Conservation (phyloP, 2,797 vertebrate genomes). For the Triplophysa yarkandensis region DNA sequence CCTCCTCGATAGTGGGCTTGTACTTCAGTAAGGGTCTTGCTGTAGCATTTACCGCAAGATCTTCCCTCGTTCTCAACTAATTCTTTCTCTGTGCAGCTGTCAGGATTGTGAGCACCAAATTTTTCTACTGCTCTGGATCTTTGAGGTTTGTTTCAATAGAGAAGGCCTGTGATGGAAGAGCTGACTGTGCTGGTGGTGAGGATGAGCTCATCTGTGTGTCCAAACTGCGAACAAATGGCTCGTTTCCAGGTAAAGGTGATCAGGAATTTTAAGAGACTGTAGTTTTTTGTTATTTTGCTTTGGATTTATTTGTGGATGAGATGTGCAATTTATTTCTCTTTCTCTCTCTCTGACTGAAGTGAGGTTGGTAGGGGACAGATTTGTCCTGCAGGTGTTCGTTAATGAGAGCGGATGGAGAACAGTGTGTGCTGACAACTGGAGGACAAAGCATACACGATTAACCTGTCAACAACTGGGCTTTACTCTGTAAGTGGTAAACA, state of each 20-base stretch:
- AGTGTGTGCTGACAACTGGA: slow-evolving; percentile 73
- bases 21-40: slow-evolving; percentile 51
- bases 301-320: not conserved
- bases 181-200: slow-evolving; percentile 69
- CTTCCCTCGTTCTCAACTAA: too few species aligned
- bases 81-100: slow-evolving; percentile 63
- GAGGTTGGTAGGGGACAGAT: slow-evolving; percentile 71
- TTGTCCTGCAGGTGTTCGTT: slow-evolving; percentile 74
- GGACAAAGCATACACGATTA: slow-evolving; percentile 62
- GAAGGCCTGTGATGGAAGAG: slow-evolving; percentile 68
- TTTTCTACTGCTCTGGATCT: slow-evolving; percentile 73
- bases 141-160: slow-evolving; percentile 67
- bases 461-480: slow-evolving; percentile 79
- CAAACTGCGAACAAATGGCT: slow-evolving; percentile 43
- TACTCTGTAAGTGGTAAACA: slow-evolving; percentile 65
- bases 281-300: not conserved
- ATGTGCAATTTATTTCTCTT: not conserved
- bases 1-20: slow-evolving; percentile 37
- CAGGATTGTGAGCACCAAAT: slow-evolving; percentile 69
- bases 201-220: slow-evolving; percentile 74
- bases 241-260: slow-evolving; percentile 49
- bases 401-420: slow-evolving; percentile 66
- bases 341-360: slow-evolving; percentile 61
- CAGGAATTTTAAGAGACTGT: not conserved
- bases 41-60: not conserved